A percentile compares a stretch with the other conserved stretches of the same genome.
These are phyloP conservation scores for Hypolimnas misippus DNA, from an alignment of 2,888 invertebrate species.

Conservation along the genomic window DNA sequence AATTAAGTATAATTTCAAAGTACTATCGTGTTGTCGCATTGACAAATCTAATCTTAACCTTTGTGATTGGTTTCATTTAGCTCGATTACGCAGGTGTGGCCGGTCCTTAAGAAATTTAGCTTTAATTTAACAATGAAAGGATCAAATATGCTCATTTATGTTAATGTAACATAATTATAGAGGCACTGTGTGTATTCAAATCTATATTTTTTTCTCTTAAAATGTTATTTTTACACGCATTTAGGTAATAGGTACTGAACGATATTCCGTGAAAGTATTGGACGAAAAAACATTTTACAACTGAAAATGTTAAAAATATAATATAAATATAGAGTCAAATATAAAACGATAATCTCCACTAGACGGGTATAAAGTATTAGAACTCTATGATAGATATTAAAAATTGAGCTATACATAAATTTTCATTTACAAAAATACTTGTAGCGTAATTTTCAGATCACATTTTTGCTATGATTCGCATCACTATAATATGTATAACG, in stretches of 20 bases:
- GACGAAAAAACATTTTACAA: slow-evolving; percentile 38
- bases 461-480: slow-evolving; percentile 62
- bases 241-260: slow-evolving; percentile 18
- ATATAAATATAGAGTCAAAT: slow-evolving; percentile 42
- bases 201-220: slow-evolving; percentile 59
- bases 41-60: neutral
- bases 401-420: slow-evolving; percentile 81
- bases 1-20: no score
- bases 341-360: slow-evolving; percentile 40
- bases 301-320: slow-evolving; percentile 37
- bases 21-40: no score
- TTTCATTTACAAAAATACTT: slow-evolving; percentile 81
- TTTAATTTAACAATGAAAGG: slow-evolving; percentile 63
- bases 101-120: neutral
- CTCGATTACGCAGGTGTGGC: neutral
- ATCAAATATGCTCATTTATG: slow-evolving; percentile 82
- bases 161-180: slow-evolving; percentile 85
- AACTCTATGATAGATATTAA: slow-evolving; percentile 56
- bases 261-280: slow-evolving; percentile 32
- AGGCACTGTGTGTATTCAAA: slow-evolving; percentile 84
- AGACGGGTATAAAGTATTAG: slow-evolving; percentile 35
- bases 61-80: neutral
- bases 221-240: slow-evolving; percentile 45
- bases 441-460: slow-evolving; percentile 80
- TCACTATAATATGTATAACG: slow-evolving; percentile 37